These are phyloP conservation scores for Pocillopora damicornis DNA, from an alignment of 64 coral and sea anemone species.

Conservation along the genomic window DNA sequence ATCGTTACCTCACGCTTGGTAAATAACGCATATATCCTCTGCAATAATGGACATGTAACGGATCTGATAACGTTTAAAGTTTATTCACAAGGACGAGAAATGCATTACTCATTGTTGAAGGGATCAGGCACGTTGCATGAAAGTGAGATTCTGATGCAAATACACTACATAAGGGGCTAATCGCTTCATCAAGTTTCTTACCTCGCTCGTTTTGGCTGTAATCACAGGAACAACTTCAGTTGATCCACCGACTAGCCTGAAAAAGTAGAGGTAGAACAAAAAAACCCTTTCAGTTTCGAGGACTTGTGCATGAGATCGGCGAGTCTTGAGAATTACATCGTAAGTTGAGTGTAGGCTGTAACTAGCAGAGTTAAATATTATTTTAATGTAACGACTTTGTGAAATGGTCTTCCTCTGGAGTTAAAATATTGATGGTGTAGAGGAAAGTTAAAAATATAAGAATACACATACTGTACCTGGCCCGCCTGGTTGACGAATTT, in stretches of 20 bases:
- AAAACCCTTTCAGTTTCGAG: not conserved
- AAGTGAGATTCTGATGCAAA: not conserved
- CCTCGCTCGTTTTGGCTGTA: constrained; percentile 92
- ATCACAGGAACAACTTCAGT: constrained; percentile 87
- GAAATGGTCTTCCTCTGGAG: no score
- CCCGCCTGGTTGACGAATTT: constrained; percentile 77
- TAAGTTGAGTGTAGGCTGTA: no score
- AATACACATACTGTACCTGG: constrained; percentile 49
- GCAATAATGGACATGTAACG: no score
- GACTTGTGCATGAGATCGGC: no score
- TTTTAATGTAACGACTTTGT: no score
- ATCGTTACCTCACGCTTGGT: no score
- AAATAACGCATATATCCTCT: no score
- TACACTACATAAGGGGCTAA: not conserved
- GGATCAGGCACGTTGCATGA: not conserved
- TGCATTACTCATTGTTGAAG: not conserved
- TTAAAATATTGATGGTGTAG: no score
- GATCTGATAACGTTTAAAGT: no score
- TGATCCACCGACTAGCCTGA: constrained; percentile 62
- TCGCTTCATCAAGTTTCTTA: not conserved
- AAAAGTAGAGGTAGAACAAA: not conserved
- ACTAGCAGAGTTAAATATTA: no score
- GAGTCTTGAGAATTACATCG: no score
- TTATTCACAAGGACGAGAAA: not conserved
- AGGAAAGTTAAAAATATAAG: not conserved